Conservation (phyloP, 2,888 invertebrate species). For the Euspilapteryx auroguttella region DNA sequence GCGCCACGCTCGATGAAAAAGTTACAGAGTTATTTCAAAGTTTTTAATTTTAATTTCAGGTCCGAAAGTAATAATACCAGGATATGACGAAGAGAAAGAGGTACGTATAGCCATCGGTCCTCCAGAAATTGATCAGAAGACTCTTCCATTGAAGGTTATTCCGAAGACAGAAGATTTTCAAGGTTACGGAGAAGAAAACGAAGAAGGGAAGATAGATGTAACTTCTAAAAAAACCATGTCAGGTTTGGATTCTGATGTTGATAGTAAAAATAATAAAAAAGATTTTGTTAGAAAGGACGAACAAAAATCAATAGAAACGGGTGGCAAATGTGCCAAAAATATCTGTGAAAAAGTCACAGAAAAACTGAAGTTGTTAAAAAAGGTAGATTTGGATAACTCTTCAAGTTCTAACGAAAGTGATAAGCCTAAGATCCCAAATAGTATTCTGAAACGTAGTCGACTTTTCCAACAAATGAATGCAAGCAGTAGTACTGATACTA, state of each 20-base stretch:
- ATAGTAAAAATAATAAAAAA: conserved; percentile 11
- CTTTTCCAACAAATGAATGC: background rate
- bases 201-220: conserved; percentile 6
- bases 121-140: conserved; percentile 12
- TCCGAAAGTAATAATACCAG: too few relatives aligned
- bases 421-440: background rate
- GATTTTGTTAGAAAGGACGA: conserved; percentile 1
- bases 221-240: conserved; percentile 10
- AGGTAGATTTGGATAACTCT: background rate
- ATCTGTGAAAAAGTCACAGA: too few relatives aligned
- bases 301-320: conserved; percentile 1
- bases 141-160: conserved; percentile 10
- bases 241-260: conserved; percentile 16
- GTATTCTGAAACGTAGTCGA: background rate
- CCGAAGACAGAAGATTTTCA: conserved; percentile 6
- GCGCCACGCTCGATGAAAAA: too few relatives aligned
- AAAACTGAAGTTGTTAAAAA: background rate
- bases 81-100: conserved; percentile 1
- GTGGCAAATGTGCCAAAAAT: too few relatives aligned
- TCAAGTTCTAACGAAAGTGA: background rate
- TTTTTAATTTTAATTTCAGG: too few relatives aligned
- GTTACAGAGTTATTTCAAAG: too few relatives aligned
- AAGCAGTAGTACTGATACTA: background rate
- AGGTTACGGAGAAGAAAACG: conserved; percentile 4
- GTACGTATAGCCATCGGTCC: conserved; percentile 16